A percentile compares a stretch with the other conserved stretches of the same genome.
These are phyloP conservation scores for Ciconia stormi DNA, from an alignment of 2,113 vertebrate genomes.

Conservation along the genomic window DNA sequence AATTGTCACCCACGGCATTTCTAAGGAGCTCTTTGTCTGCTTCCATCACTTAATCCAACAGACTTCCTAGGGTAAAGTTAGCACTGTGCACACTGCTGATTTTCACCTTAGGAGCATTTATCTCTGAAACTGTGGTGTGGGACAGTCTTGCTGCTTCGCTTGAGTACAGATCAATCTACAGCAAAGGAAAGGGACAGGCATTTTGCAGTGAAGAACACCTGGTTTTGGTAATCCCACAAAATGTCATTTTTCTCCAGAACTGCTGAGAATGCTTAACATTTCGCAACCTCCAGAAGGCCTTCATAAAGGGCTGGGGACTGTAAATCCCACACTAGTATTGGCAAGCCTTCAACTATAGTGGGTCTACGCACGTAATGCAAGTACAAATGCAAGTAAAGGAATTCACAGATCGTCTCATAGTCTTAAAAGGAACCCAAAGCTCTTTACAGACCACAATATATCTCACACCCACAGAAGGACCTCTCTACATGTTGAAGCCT, in stretches of 20 bases:
- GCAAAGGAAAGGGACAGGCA: not conserved
- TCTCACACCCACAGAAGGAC: not conserved
- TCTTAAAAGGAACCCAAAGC: not conserved
- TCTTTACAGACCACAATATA: not conserved
- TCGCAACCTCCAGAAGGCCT: not conserved
- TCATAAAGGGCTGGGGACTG: not conserved
- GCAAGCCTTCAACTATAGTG: not conserved
- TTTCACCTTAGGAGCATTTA: not conserved
- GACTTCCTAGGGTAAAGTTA: not conserved
- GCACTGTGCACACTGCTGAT: not conserved
- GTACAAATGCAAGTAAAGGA: not conserved
- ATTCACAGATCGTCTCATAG: not conserved
- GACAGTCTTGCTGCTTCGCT: not conserved
- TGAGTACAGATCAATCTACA: not conserved
- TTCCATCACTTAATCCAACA: not conserved
- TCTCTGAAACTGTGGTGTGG: not conserved
- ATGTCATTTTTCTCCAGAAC: not conserved
- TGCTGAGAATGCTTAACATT: not conserved
- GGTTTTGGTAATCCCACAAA: not conserved
- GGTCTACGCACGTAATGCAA: fast-evolving
- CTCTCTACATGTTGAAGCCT: not conserved
- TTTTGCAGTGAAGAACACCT: not conserved
- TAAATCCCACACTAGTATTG: not conserved
- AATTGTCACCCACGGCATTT: slow-evolving; percentile 11
- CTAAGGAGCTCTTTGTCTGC: slow-evolving; percentile 26